A percentile compares a stretch with the other conserved stretches of the same genome.
Evolutionary conservation across 1,140 invertebrate species (phyloP).

Genomic region (Phocides pigmalion): DNA sequence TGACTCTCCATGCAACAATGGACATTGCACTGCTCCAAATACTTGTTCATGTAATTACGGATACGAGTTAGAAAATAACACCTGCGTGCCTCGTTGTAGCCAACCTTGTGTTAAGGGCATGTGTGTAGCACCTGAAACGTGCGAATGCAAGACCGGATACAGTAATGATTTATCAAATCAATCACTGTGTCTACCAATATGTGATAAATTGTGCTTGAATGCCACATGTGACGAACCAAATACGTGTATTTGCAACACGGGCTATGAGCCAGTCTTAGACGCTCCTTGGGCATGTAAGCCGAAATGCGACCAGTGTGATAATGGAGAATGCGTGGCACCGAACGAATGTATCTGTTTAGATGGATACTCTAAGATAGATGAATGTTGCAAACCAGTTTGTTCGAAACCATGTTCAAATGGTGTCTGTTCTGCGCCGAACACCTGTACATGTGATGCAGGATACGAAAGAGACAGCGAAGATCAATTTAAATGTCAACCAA

Average conservation of each 20-base stretch:
- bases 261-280: conserved; percentile 47
- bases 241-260: conserved; percentile 51
- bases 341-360: conserved; percentile 69
- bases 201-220: conserved; percentile 62
- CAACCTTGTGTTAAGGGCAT: conserved; percentile 31
- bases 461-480: conserved; percentile 35
- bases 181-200: conserved; percentile 47
- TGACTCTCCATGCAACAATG: conserved; percentile 66
- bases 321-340: conserved; percentile 83
- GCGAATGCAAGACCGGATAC: conserved; percentile 51
- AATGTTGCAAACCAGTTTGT: conserved; percentile 73
- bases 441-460: conserved; percentile 57
- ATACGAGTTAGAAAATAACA: conserved; percentile 35
- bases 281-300: conserved; percentile 46
- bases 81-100: conserved; percentile 36
- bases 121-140: conserved; percentile 38
- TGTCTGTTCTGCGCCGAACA: conserved; percentile 46
- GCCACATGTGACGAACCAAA: conserved; percentile 42
- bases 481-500: conserved; percentile 31
- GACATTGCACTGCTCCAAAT: conserved; percentile 54
- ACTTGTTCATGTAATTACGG: conserved; percentile 59
- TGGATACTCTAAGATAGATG: conserved; percentile 44
- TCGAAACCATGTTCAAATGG: conserved; percentile 73
- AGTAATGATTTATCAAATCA: conserved; percentile 8
- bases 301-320: conserved; percentile 67